phyloP scores from a whole-genome alignment of 1,140 invertebrate genomes.

The Trissolcus basalis region DNA sequence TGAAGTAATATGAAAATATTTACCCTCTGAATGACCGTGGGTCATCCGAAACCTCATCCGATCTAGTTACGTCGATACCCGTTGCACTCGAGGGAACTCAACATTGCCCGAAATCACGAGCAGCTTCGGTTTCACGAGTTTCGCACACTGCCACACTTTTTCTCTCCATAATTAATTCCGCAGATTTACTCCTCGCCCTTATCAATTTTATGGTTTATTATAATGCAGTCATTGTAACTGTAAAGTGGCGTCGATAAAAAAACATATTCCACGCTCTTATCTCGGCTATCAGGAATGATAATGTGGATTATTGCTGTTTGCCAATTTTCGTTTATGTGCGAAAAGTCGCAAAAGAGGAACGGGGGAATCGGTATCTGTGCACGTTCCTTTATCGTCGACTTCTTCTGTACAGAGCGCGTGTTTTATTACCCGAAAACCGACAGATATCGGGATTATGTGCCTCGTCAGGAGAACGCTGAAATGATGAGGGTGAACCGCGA shows the following conservation, averaged over 20 bases:
- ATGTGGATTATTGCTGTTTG: constrained; percentile 49
- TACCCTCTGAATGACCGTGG: constrained; percentile 65
- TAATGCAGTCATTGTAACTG: constrained; percentile 15
- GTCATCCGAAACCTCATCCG: constrained; percentile 71
- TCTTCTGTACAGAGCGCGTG: constrained; percentile 69
- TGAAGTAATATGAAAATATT: constrained; percentile 75
- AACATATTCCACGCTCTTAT: constrained; percentile 4
- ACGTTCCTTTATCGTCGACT: constrained; percentile 72
- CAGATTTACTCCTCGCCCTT: constrained; percentile 1
- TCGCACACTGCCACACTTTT: constrained; percentile 18
- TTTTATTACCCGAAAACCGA: constrained; percentile 78
- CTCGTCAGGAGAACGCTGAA: constrained; percentile 47
- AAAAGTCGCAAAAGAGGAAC: constrained; percentile 40
- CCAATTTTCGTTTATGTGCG: constrained; percentile 53
- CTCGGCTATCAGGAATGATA: constrained; percentile 25
- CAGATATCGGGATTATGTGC: constrained; percentile 77
- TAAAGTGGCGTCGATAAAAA: constrained; percentile 15
- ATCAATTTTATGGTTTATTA: constrained; percentile 9
- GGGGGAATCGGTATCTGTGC: constrained; percentile 69
- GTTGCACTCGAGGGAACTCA: constrained; percentile 42
- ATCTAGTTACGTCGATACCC: constrained; percentile 70
- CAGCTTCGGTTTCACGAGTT: constrained; percentile 55
- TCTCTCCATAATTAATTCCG: constrained; percentile 25
- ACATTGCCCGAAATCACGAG: constrained; percentile 48
- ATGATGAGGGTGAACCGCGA: constrained; percentile 46